Conservation (phyloP, 2,888 invertebrate species). For the Diarsia mendica region DNA sequence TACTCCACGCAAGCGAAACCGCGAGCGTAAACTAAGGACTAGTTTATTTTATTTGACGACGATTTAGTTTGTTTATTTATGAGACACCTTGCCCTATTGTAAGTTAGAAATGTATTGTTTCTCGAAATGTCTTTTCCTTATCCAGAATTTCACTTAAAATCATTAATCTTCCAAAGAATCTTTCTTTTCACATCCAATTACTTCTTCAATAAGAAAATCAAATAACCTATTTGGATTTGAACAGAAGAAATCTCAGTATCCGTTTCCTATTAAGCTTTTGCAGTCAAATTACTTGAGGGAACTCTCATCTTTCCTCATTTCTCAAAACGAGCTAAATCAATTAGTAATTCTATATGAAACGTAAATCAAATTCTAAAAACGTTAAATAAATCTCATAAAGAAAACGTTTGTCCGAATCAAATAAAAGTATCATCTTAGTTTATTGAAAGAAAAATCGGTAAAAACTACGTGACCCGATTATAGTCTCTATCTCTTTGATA, state of each 20-base stretch:
- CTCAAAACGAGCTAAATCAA: slow-evolving; percentile 50
- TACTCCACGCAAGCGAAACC: not conserved
- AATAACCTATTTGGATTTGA: slow-evolving; percentile 41
- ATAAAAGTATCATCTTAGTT: slow-evolving; percentile 69
- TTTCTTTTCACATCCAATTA: slow-evolving; percentile 30
- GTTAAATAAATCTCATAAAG: slow-evolving; percentile 60
- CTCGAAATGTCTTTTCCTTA: slow-evolving; percentile 1
- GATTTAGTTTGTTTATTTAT: too few species aligned
- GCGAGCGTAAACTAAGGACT: not conserved
- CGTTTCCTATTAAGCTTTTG: slow-evolving; percentile 48
- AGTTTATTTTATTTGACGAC: too few species aligned
- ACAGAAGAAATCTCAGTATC: slow-evolving; percentile 39
- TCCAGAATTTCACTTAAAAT: slow-evolving; percentile 11
- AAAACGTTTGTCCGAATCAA: slow-evolving; percentile 64
- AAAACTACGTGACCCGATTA: slow-evolving; percentile 48
- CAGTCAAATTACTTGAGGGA: slow-evolving; percentile 39
- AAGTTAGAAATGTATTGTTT: not conserved
- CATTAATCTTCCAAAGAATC: slow-evolving; percentile 23
- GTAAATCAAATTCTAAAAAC: slow-evolving; percentile 51
- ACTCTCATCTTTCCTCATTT: slow-evolving; percentile 32
- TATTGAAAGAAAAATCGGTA: slow-evolving; percentile 62
- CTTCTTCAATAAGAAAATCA: slow-evolving; percentile 33
- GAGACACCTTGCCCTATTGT: not conserved
- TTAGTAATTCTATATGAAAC: slow-evolving; percentile 62
- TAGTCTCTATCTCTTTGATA: slow-evolving; percentile 57